These are phyloP conservation scores for Hydrozoanthus tunicans DNA, from an alignment of 64 coral and sea anemone genomes.

Conservation along the genomic window DNA sequence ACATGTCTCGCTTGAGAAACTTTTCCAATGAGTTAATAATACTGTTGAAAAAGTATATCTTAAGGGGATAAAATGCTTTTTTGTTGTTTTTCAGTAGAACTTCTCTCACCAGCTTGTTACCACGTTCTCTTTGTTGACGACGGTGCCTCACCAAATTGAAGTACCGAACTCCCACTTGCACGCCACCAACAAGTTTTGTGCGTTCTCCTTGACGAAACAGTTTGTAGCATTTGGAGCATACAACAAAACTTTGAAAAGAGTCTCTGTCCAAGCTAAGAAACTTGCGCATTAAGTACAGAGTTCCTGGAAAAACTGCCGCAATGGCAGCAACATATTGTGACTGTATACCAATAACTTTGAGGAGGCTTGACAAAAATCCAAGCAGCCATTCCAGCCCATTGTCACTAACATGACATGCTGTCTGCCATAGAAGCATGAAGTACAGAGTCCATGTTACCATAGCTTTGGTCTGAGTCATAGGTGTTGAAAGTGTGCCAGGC, in stretches of 20 bases:
- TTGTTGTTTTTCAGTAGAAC: conserved; percentile 28
- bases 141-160: not conserved
- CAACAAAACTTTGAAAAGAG: conserved; percentile 51
- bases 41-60: conserved; percentile 65
- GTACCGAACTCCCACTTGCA: conserved; percentile 5
- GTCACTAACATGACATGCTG: conserved; percentile 42
- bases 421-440: conserved; percentile 67
- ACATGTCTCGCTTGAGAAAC: conserved; percentile 43
- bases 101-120: conserved; percentile 36
- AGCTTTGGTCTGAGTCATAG: not conserved
- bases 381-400: conserved; percentile 61
- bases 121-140: conserved; percentile 13
- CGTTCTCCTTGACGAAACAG: conserved; percentile 12
- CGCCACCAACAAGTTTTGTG: conserved; percentile 24
- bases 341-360: conserved; percentile 26
- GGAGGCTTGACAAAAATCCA: conserved; percentile 45
- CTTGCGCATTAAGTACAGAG: conserved; percentile 41
- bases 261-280: conserved; percentile 57
- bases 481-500: not conserved
- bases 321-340: conserved; percentile 2
- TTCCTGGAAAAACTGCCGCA: conserved; percentile 47
- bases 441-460: conserved; percentile 62
- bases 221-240: conserved; percentile 57
- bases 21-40: conserved; percentile 59
- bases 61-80: conserved; percentile 57